Evolutionary conservation across 2,797 vertebrate genomes (phyloP), one percentile per base, ranked within the genome.

Genomic region (Tapirus indicus): DNA sequence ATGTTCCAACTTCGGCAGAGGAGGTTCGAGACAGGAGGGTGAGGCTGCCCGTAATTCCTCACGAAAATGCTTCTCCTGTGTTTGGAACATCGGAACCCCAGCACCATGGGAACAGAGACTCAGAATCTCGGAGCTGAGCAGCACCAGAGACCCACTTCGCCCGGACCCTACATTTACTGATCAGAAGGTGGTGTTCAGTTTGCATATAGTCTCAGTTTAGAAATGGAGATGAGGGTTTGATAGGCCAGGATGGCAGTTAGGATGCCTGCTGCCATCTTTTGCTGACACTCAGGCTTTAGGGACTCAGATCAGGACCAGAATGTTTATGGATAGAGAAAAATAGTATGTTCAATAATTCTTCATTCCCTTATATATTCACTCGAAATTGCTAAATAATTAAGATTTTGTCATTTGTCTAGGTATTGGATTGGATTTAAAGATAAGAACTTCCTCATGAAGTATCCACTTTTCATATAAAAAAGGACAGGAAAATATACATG

Each of bases 81-180:
- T 74, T 68, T 75, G 78, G 89, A 95, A 96, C 72, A 66, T 83
- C 44, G 93, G 82, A 93, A 93, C 72, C 35, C 71, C 7, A 68
- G 83, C 20, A 71, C 91, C 77, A 69, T 92, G 96, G 97, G 64
- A 93, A 97, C 96, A 88, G 17, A 85, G 60, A 41, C 49, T 78
- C 54, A 71, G 97, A 98, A 96, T 58, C 91, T 94, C 89, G 64
- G 49, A 69, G 38, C 20, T 89, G 69, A 96, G 38, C 94, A 78
- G 85, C 60, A 72, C 91, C 72, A 89, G 94, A 83, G 60, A 75
- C 11, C 11, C 79, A 47, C 20, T n/a, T 58, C 89, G 38, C 23
- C 21, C n/a, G 54, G 84, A 71, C 9, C 18, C 93, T 71, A 11
- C 25, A 58, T 85, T 27, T 41, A 79, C 29, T 75, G 20, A 77